Percentiles rank a stretch among this genome's conserved stretches.
phyloP scores from a whole-genome alignment of 1,140 invertebrate species.

The Bombus terrestris region DNA sequence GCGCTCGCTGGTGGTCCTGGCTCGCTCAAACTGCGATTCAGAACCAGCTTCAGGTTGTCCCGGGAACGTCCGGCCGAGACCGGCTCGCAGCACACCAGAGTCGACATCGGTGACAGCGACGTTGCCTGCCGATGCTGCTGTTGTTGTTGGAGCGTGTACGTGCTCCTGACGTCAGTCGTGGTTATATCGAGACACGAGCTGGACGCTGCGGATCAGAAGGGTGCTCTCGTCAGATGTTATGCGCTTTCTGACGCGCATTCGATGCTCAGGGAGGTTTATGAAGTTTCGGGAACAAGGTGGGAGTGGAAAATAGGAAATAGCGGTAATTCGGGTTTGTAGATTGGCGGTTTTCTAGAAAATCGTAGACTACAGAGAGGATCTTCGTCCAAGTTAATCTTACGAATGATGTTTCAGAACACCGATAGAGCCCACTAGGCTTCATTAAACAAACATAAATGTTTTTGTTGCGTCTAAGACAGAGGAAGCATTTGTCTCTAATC shows the following conservation, averaged over 20 bases:
- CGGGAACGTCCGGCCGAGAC: conserved; percentile 81
- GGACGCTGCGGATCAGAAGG: conserved; percentile 49
- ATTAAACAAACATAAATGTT: neutral
- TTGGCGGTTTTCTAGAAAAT: neutral
- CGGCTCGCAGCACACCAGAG: conserved; percentile 82
- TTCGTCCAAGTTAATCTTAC: neutral
- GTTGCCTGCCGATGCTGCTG: conserved; percentile 25
- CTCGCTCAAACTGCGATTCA: conserved; percentile 86
- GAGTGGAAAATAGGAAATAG: neutral
- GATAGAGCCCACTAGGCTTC: neutral
- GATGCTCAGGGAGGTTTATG: neutral
- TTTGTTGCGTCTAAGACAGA: neutral
- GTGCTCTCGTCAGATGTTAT: conserved; percentile 10
- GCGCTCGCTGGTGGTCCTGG: conserved; percentile 81
- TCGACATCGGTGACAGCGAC: conserved; percentile 74
- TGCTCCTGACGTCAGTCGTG: conserved; percentile 59
- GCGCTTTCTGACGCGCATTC: neutral
- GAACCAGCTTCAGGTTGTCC: conserved; percentile 84
- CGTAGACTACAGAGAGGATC: too few species aligned
- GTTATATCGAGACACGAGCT: conserved; percentile 64
- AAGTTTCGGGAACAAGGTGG: neutral
- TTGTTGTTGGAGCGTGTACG: conserved; percentile 9
- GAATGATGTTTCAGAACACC: neutral
- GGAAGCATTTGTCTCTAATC: neutral
- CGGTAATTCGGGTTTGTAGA: neutral